These are phyloP conservation scores for Tiliqua scincoides DNA, from an alignment of 2,113 vertebrate genomes.

Conservation along the genomic window DNA sequence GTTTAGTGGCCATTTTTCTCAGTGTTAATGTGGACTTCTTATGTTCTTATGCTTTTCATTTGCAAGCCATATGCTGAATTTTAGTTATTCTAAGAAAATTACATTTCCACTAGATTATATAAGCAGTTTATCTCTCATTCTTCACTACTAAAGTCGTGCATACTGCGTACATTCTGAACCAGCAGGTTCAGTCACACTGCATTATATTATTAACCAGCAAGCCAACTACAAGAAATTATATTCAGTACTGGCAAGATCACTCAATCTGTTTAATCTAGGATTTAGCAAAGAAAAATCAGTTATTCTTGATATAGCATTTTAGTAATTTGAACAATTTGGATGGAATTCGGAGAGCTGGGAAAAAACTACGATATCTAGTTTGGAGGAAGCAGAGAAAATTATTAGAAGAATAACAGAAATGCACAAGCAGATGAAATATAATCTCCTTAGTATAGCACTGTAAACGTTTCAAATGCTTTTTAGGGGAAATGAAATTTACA, in stretches of 20 bases:
- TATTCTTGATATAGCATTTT: slow-evolving; percentile 39
- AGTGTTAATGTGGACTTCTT: slow-evolving; percentile 20
- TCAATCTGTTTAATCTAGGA: slow-evolving; percentile 50
- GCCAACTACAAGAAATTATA: slow-evolving; percentile 47
- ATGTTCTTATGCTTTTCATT: slow-evolving; percentile 29
- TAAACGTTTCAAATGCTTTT: slow-evolving; percentile 13
- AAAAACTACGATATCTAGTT: slow-evolving; percentile 13
- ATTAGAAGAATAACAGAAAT: slow-evolving; percentile 3
- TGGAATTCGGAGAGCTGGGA: slow-evolving; percentile 26
- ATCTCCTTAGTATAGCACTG: not conserved
- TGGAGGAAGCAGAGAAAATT: not conserved
- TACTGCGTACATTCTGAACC: slow-evolving; percentile 30
- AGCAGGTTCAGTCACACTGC: slow-evolving; percentile 15
- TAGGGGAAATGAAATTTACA: not conserved
- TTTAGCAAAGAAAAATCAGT: slow-evolving; percentile 33
- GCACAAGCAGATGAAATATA: slow-evolving; percentile 1
- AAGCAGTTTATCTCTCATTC: slow-evolving; percentile 53
- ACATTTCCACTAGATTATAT: slow-evolving; percentile 56
- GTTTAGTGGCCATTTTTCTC: not conserved
- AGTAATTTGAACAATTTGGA: slow-evolving; percentile 25
- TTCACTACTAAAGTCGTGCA: slow-evolving; percentile 25
- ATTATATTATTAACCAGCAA: slow-evolving; percentile 42
- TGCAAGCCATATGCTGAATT: slow-evolving; percentile 33
- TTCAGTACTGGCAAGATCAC: slow-evolving; percentile 27
- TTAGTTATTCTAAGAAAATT: slow-evolving; percentile 47